Percentiles rank a stretch among this genome's conserved stretches.
phyloP scores from a whole-genome alignment of 1,140 invertebrate genomes.

The Holcopasites calliopsidis region DNA sequence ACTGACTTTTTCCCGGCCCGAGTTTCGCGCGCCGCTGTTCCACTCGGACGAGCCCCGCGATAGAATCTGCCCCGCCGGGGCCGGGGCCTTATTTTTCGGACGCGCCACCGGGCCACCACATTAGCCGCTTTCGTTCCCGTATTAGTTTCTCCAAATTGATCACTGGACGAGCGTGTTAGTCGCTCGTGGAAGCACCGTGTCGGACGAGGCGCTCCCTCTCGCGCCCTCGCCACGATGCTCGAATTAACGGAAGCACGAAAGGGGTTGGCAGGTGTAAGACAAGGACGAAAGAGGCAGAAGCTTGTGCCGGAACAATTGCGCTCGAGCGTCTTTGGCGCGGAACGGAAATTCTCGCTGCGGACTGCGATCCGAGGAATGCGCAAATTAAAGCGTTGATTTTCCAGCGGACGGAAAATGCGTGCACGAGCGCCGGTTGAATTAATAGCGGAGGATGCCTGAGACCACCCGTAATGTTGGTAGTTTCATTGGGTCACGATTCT shows the following conservation, averaged over 20 bases:
- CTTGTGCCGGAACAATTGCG: too few relatives aligned
- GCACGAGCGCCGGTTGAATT: not conserved
- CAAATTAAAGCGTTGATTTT: slow-evolving; percentile 21
- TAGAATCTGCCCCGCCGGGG: not conserved
- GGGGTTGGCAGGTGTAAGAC: not conserved
- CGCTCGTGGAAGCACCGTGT: too few relatives aligned
- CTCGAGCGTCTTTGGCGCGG: too few relatives aligned
- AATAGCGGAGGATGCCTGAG: slow-evolving; percentile 3
- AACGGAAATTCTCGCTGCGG: not conserved
- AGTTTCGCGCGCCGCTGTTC: slow-evolving; percentile 13
- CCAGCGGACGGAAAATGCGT: slow-evolving; percentile 3
- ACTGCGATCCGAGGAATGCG: not conserved
- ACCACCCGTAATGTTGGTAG: not conserved
- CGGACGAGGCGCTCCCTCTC: too few relatives aligned
- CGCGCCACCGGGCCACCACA: too few relatives aligned
- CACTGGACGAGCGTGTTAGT: too few relatives aligned
- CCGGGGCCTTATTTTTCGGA: too few relatives aligned
- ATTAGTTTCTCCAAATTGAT: too few relatives aligned
- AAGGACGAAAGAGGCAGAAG: not conserved
- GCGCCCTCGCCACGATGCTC: too few relatives aligned
- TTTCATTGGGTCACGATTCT: not conserved
- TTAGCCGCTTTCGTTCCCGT: not conserved
- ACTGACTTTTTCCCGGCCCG: slow-evolving; percentile 14
- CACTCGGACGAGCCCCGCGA: not conserved
- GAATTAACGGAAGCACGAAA: too few relatives aligned